A percentile compares a stretch with the other conserved stretches of the same genome.
Evolutionary conservation across 2,888 invertebrate genomes (phyloP).

Genomic region (Aspidapion aeneum): DNA sequence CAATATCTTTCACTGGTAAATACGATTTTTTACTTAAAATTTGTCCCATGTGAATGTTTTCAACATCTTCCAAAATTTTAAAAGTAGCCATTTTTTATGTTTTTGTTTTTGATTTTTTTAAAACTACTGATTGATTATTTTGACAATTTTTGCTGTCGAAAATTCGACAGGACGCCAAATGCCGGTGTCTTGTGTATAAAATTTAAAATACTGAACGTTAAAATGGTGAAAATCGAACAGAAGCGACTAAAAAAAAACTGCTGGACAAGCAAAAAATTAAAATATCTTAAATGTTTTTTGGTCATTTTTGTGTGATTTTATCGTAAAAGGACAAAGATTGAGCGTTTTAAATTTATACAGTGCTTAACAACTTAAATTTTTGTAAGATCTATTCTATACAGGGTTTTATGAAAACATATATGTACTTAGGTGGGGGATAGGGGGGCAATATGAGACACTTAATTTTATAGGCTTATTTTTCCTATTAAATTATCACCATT

Average conservation of each 20-base stretch:
- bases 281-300: neutral
- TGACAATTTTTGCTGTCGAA: neutral
- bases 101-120: neutral
- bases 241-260: neutral
- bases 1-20: slow-evolving; percentile 12
- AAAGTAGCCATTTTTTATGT: slow-evolving; percentile 34
- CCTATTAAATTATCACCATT: no score
- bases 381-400: no score
- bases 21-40: slow-evolving; percentile 11
- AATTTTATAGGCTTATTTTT: no score
- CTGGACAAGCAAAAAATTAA: neutral
- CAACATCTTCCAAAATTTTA: slow-evolving; percentile 35
- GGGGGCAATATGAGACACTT: no score
- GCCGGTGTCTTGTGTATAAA: no score
- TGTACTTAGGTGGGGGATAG: no score
- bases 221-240: neutral
- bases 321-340: neutral
- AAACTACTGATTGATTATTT: neutral
- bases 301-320: neutral
- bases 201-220: no score
- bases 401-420: no score
- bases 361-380: neutral
- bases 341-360: neutral
- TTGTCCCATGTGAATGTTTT: slow-evolving; percentile 20
- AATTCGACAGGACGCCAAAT: no score